Evolutionary conservation across 2,797 vertebrate genomes (phyloP).

Genomic region (Acipenser transmontanus): DNA sequence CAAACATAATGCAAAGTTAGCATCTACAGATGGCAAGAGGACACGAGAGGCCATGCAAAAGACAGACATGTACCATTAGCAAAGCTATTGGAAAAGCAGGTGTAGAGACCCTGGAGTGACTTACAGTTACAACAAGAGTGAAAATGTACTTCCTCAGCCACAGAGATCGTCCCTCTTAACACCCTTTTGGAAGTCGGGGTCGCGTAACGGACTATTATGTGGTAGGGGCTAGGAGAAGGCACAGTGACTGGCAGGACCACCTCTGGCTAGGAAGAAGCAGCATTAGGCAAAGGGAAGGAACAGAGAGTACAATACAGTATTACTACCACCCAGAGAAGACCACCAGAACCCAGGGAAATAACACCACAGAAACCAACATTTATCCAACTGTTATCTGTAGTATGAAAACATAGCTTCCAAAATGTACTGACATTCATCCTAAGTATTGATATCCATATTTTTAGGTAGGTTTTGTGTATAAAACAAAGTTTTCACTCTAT

Average conservation of each 20-base stretch:
- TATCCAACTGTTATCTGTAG: not conserved
- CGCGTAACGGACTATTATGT: constrained; percentile 66
- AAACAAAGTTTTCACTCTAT: too few species aligned
- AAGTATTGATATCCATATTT: too few species aligned
- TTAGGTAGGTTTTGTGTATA: too few species aligned
- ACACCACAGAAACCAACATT: not conserved
- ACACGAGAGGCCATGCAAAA: not conserved
- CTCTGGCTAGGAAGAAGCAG: constrained; percentile 73
- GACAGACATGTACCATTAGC: constrained; percentile 20
- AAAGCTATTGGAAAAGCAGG: constrained; percentile 24
- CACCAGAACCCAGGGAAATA: not conserved
- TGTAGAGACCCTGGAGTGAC: constrained; percentile 46
- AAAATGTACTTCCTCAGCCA: constrained; percentile 67
- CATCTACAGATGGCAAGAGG: not conserved
- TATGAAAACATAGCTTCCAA: too few species aligned
- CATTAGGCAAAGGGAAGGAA: constrained; percentile 45
- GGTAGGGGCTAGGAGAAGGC: constrained; percentile 68
- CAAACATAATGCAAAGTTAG: not conserved
- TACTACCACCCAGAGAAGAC: constrained; percentile 25
- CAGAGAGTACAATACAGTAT: constrained; percentile 35
- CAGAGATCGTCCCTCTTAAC: constrained; percentile 60
- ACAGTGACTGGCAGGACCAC: constrained; percentile 65
- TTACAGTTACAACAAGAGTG: constrained; percentile 75
- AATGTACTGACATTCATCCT: too few species aligned
- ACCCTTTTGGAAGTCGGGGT: constrained; percentile 53